Percentiles rank a stretch among this genome's conserved stretches.
These are phyloP conservation scores for Aviceda subcristata DNA, from an alignment of 2,113 vertebrate species.

Conservation along the genomic window DNA sequence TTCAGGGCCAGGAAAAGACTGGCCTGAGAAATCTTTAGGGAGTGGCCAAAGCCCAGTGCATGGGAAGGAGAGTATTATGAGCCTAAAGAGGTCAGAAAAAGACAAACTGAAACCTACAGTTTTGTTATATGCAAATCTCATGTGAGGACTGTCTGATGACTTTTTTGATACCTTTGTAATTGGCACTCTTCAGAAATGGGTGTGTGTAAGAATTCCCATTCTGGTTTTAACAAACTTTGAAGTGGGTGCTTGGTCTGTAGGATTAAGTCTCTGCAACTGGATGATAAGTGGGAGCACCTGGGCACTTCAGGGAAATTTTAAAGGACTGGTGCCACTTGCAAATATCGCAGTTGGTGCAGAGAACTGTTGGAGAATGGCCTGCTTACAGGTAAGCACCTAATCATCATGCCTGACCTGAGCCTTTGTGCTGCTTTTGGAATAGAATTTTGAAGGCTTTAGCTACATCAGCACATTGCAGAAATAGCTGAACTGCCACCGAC, in stretches of 20 bases:
- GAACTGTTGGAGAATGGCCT: not conserved
- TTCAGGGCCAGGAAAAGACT: not conserved
- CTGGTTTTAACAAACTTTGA: not conserved
- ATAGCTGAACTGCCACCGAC: not conserved
- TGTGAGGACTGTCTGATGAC: not conserved
- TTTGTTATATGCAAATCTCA: not conserved
- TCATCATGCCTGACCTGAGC: not conserved
- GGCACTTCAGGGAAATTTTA: rapidly evolving
- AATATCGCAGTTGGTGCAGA: not conserved
- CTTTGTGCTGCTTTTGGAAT: not conserved
- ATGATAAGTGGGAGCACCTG: not conserved
- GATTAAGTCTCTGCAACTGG: not conserved
- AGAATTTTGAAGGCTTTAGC: not conserved
- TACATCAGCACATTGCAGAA: not conserved
- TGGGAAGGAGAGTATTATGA: not conserved
- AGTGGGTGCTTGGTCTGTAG: not conserved
- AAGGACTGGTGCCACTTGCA: not conserved
- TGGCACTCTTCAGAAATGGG: not conserved
- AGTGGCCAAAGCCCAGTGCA: not conserved
- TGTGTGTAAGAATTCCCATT: not conserved
- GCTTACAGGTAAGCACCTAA: not conserved
- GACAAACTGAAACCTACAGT: not conserved
- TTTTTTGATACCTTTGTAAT: not conserved
- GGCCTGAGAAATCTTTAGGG: not conserved
- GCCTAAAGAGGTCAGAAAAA: not conserved